Evolutionary conservation across 2,113 vertebrate genomes (phyloP).

Genomic region (Gopherus flavomarginatus): DNA sequence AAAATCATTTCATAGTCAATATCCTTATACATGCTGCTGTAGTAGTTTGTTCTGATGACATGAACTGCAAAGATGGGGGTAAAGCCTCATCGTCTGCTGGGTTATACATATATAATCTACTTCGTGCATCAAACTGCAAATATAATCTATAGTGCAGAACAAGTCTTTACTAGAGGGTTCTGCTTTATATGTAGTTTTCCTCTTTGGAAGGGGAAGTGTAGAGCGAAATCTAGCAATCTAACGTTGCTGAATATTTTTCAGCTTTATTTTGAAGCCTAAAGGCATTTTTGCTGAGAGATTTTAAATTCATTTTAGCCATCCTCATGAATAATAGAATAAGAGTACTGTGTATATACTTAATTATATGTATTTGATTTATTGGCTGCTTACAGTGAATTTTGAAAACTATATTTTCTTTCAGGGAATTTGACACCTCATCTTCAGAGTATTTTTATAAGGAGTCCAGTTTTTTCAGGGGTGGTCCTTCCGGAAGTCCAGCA

Average conservation of each 20-base stretch:
- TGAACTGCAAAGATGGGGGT: not conserved
- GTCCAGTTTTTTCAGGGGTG: conserved; percentile 60
- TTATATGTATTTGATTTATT: not conserved
- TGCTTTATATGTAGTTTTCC: not conserved
- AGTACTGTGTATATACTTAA: not conserved
- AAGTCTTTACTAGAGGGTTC: not conserved
- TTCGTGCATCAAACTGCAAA: not conserved
- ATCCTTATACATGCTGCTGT: not conserved
- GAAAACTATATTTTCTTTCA: conserved; percentile 26
- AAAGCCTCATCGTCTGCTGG: not conserved
- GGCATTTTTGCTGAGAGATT: not conserved
- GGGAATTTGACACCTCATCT: conserved; percentile 69
- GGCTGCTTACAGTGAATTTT: not conserved
- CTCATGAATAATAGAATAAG: not conserved
- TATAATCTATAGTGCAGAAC: not conserved
- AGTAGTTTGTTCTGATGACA: not conserved
- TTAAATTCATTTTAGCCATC: not conserved
- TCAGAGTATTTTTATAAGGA: conserved; percentile 68
- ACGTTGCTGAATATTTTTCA: not conserved
- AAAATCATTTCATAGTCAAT: not conserved
- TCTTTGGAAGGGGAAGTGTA: not conserved
- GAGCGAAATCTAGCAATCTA: not conserved
- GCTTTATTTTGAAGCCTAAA: not conserved
- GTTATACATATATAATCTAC: not conserved
- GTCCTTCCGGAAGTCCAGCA: conserved; percentile 70